A percentile compares a stretch with the other conserved stretches of the same genome.
Evolutionary conservation across 2,888 invertebrate genomes (phyloP).

Genomic region (Yponomeuta plumbellus): DNA sequence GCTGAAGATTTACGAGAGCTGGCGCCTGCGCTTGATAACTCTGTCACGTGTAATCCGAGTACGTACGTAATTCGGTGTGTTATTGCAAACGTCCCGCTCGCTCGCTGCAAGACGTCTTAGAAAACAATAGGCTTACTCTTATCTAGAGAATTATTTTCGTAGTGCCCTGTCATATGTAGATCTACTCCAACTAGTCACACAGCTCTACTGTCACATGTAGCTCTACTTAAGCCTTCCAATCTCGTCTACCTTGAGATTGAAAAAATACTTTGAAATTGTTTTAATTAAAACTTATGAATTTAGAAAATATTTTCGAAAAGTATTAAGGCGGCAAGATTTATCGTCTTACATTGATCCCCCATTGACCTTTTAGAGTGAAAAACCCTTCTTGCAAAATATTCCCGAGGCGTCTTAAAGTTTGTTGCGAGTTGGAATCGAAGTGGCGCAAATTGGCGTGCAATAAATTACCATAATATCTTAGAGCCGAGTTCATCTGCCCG

Average conservation of each 20-base stretch:
- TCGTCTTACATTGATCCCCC: slow-evolving; percentile 44
- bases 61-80: slow-evolving; percentile 70
- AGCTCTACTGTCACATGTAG: neutral
- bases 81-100: slow-evolving; percentile 65
- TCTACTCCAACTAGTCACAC: slow-evolving; percentile 4
- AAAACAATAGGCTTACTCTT: slow-evolving; percentile 65
- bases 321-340: slow-evolving; percentile 31
- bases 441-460: slow-evolving; percentile 63
- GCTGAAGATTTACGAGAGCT: slow-evolving; percentile 68
- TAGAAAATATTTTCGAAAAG: slow-evolving; percentile 31
- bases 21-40: slow-evolving; percentile 68
- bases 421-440: slow-evolving; percentile 55
- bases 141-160: slow-evolving; percentile 56
- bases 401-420: slow-evolving; percentile 53
- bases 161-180: slow-evolving; percentile 24
- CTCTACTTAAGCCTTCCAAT: slow-evolving; percentile 14
- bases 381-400: slow-evolving; percentile 43
- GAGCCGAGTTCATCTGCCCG: slow-evolving; percentile 68
- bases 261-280: slow-evolving; percentile 25
- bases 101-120: slow-evolving; percentile 49
- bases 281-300: slow-evolving; percentile 21
- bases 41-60: slow-evolving; percentile 68
- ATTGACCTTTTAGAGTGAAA: slow-evolving; percentile 33
- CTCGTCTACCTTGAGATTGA: slow-evolving; percentile 33
- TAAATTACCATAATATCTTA: slow-evolving; percentile 73